Evolutionary conservation across 2,888 invertebrate genomes (phyloP).

Genomic region (Sesamia inferens): DNA sequence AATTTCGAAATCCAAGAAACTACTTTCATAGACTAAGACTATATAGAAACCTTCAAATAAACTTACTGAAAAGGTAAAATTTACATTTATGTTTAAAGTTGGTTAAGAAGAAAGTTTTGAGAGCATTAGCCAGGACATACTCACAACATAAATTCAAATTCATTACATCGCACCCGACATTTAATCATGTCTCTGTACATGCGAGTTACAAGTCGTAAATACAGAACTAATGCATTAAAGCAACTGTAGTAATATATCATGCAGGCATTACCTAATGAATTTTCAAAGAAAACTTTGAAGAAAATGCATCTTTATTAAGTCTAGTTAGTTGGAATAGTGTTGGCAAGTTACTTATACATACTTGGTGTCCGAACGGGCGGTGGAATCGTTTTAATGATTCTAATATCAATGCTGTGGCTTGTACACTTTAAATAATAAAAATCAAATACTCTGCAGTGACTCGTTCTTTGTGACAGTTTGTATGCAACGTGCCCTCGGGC

Average conservation of each 20-base stretch:
- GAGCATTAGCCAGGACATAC: conserved; percentile 1
- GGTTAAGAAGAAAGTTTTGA: conserved; percentile 14
- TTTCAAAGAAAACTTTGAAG: conserved; percentile 47
- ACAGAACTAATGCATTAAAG: conserved; percentile 47
- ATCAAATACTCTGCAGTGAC: conserved; percentile 22
- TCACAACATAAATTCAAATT: conserved; percentile 49
- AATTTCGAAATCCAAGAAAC: conserved; percentile 22
- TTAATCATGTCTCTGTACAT: conserved; percentile 45
- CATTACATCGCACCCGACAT: conserved; percentile 43
- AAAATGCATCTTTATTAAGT: conserved; percentile 57
- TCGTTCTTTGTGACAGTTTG: conserved; percentile 32
- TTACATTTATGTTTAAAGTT: conserved; percentile 25
- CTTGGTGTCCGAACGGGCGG: conserved; percentile 35
- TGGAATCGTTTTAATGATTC: conserved; percentile 40
- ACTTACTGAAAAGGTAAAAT: conserved; percentile 36
- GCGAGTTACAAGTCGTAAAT: conserved; percentile 30
- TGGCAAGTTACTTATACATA: conserved; percentile 65
- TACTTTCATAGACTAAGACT: conserved; percentile 19
- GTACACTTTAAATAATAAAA: conserved; percentile 46
- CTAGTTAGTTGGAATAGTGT: conserved; percentile 47
- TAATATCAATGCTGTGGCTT: neutral
- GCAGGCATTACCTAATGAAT: conserved; percentile 51
- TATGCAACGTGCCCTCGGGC: conserved; percentile 30
- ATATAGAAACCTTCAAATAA: conserved; percentile 11
- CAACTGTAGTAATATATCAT: conserved; percentile 37